Percentiles rank a stretch among this genome's conserved stretches.
Evolutionary conservation across 2,113 vertebrate genomes (phyloP).

Genomic region (Poecilia latipinna): DNA sequence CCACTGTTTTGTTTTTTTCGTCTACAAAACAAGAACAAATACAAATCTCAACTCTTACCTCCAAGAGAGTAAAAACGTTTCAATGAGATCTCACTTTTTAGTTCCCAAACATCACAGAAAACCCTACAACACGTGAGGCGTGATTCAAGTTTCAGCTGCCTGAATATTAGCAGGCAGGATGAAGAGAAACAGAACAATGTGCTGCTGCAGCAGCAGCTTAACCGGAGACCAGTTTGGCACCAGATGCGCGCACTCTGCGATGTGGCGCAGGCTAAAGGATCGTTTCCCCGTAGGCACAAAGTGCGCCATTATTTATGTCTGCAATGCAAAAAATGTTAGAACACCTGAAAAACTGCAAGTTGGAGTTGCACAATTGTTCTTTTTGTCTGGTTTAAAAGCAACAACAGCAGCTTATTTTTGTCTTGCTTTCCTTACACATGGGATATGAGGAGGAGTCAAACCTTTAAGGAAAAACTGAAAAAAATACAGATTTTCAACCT

Average conservation of each 20-base stretch:
- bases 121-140: neutral
- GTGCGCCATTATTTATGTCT: slow-evolving; percentile 11
- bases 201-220: slow-evolving; percentile 32
- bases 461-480: too few relatives aligned
- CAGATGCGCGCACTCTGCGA: slow-evolving; percentile 51
- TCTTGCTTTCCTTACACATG: neutral
- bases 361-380: too few relatives aligned
- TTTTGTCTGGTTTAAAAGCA: too few relatives aligned
- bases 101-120: neutral
- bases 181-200: slow-evolving; percentile 12
- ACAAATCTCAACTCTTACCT: neutral
- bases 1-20: too few relatives aligned
- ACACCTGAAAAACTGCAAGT: neutral
- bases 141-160: neutral
- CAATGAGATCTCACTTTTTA: neutral
- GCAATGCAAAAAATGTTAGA: slow-evolving; percentile 12
- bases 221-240: slow-evolving; percentile 39
- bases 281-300: slow-evolving; percentile 36
- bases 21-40: neutral
- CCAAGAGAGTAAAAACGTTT: neutral
- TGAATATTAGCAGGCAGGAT: slow-evolving; percentile 10
- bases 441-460: too few relatives aligned
- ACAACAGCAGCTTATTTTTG: neutral
- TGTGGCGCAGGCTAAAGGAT: slow-evolving; percentile 59
- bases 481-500: too few relatives aligned